Evolutionary conservation across 2,888 invertebrate genomes (phyloP).

Genomic region (Eurytoma californica): DNA sequence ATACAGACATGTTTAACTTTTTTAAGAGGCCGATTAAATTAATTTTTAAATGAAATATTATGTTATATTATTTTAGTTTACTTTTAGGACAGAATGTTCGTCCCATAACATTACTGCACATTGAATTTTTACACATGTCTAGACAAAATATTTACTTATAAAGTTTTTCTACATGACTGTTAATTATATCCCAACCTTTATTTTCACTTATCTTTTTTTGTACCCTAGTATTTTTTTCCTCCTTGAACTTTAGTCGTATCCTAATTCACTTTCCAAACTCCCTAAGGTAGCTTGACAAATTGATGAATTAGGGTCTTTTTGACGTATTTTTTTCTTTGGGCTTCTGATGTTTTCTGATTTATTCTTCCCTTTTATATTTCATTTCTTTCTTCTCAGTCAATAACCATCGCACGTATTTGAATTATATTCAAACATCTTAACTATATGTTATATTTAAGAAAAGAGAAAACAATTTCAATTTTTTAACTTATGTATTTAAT

Average conservation of each 20-base stretch:
- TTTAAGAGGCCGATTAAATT: too few relatives aligned
- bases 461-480: too few relatives aligned
- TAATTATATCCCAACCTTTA: neutral
- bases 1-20: too few relatives aligned
- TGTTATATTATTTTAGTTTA: too few relatives aligned
- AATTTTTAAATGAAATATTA: too few relatives aligned
- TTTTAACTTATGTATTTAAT: too few relatives aligned
- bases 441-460: too few relatives aligned
- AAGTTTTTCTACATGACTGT: neutral
- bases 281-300: neutral
- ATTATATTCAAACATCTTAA: too few relatives aligned
- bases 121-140: too few relatives aligned
- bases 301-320: slow-evolving; percentile 7
- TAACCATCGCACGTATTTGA: neutral
- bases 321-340: neutral
- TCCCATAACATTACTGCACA: too few relatives aligned
- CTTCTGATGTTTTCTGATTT: neutral
- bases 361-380: neutral
- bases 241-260: neutral
- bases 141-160: too few relatives aligned
- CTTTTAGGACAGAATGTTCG: too few relatives aligned
- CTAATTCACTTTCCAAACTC: slow-evolving; percentile 1
- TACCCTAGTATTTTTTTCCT: neutral
- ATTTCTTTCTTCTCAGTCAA: neutral
- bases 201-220: neutral